Percentiles rank a stretch among this genome's conserved stretches.
These are phyloP conservation scores for Pica pica DNA, from an alignment of 2,113 vertebrate species.

Conservation along the genomic window DNA sequence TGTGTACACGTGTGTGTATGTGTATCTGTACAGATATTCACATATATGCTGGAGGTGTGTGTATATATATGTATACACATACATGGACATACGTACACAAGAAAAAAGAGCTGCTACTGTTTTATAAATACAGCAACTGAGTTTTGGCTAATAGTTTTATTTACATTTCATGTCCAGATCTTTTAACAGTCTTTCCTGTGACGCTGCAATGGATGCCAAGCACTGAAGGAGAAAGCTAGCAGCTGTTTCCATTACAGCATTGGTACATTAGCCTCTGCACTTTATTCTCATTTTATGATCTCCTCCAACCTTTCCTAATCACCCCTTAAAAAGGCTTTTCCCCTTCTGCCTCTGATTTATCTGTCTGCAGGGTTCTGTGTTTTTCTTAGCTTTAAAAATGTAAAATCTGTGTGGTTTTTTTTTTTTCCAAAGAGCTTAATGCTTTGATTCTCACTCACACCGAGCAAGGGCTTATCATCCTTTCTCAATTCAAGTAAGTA, in stretches of 20 bases:
- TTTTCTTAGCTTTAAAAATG: not conserved
- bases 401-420: not conserved
- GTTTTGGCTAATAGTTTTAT: conserved; percentile 42
- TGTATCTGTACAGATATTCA: not conserved
- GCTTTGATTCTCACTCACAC: not conserved
- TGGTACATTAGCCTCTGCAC: conserved; percentile 1
- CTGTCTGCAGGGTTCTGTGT: not conserved
- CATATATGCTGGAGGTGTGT: not conserved
- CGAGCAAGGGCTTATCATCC: not conserved
- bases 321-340: not conserved
- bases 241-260: conserved; percentile 63
- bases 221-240: conserved; percentile 48
- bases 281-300: conserved; percentile 9
- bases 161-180: conserved; percentile 48
- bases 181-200: conserved; percentile 51
- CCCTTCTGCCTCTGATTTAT: not conserved
- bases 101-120: not conserved
- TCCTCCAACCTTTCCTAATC: not conserved
- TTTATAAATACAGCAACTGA: not conserved
- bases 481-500: not conserved
- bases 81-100: accelerated
- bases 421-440: not conserved
- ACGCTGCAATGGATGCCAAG: conserved; percentile 52
- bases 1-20: accelerated
- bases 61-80: accelerated